Base-by-base conservation (phyloP, 1,140 invertebrate species). In the Magallana ariakensis region DNA sequence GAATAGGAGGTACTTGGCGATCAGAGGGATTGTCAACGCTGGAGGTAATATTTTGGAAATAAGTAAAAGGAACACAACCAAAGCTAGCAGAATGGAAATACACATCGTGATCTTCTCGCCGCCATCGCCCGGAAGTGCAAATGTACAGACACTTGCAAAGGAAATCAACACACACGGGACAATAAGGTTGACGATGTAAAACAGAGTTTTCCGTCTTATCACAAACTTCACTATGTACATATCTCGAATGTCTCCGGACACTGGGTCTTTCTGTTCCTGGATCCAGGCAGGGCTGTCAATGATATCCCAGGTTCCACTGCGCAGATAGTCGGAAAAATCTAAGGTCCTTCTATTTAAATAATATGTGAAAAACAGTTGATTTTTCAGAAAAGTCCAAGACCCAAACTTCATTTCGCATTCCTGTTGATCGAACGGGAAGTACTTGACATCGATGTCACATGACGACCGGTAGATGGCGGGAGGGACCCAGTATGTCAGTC, bases 401-500 rank as follows among this genome's bases (percentile, higher is more conserved):
- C 99, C 98, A 91, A 99, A 99, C 95, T 99, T 99, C 98, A 99
- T 99, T 87, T 99, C 98, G 94, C 99, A 99, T 1, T 97, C 98
- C 96, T 99, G 99, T 94, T 94, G 89, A 88, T 99, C 99, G 95
- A 99, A 99, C 22, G 98, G 98, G 94, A 99, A 99, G 94, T 99
- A 99, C 81, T 89, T 54, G 46, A 99, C 99, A 95, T 99, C 99
- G 91, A 99, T 99, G 19, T 98, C 99, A 95, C 99, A 99, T 70
- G 98, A 99, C 94, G 98, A 99, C 96, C 99, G 96, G 95, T 99
- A 99, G 93, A 99, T 99, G 60, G 99, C 98, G 22, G 99, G 99
- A 0, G 99, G 99, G 54, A 99, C 98, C 98, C 98, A 99, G 57
- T 99, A 95, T 0, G 99, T 97, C 95, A 98, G 96, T 15, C 98